Evolutionary conservation across 1,140 invertebrate species (phyloP).

Genomic region (Asobara japonica): DNA sequence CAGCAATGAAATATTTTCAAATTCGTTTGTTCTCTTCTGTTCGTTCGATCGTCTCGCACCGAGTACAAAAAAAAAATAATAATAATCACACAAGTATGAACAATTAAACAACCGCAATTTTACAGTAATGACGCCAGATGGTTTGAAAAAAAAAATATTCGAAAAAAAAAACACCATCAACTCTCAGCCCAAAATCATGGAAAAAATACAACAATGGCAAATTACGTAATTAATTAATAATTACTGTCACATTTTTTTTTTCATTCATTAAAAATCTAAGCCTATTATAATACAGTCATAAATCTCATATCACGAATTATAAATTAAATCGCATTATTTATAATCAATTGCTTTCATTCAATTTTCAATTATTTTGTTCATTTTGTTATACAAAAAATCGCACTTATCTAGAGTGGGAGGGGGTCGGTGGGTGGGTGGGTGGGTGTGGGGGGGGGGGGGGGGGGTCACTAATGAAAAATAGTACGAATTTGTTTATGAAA

Average conservation of each 20-base stretch:
- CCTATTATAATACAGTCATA: conserved; percentile 55
- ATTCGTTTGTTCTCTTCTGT: conserved; percentile 44
- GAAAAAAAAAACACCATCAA: not conserved
- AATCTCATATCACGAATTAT: conserved; percentile 49
- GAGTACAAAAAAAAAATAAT: not conserved
- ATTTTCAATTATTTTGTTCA: not conserved
- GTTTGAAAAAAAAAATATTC: not conserved
- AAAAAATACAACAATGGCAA: conserved; percentile 7
- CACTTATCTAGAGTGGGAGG: conserved; percentile 19
- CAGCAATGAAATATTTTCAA: conserved; percentile 45
- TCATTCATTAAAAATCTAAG: conserved; percentile 35
- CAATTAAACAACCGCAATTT: not conserved
- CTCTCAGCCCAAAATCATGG: not conserved
- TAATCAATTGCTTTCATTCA: not conserved
- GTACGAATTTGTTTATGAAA: not conserved
- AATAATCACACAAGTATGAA: not conserved
- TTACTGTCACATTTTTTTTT: conserved; percentile 23
- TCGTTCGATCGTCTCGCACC: not conserved
- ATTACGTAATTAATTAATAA: not conserved
- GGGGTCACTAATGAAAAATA: conserved; percentile 26
- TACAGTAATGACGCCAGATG: not conserved
- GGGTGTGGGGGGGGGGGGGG: too few species aligned
- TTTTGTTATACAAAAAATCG: conserved; percentile 26
- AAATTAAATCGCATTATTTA: conserved; percentile 45
- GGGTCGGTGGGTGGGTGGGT: too few species aligned